phyloP scores from a whole-genome alignment of 2,113 vertebrate species.

The Lasiurus cinereus region DNA sequence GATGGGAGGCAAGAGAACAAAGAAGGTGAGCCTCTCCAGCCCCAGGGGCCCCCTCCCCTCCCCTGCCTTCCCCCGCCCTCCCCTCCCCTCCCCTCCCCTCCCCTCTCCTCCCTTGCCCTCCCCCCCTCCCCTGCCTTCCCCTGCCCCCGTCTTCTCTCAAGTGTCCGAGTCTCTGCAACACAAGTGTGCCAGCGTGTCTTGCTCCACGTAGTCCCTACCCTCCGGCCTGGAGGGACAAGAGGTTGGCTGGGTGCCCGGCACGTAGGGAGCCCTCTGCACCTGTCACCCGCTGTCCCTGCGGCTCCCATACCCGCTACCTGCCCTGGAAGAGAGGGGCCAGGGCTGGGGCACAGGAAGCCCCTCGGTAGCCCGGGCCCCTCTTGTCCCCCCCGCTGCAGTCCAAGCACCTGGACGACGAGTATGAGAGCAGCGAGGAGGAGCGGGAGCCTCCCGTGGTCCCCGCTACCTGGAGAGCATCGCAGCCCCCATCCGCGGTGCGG shows the following conservation, averaged over 20 bases:
- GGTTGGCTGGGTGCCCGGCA: conserved; percentile 53
- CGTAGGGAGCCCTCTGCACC: neutral
- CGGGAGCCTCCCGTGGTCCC: conserved; percentile 58
- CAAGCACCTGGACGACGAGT: conserved; percentile 72
- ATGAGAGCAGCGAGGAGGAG: conserved; percentile 71
- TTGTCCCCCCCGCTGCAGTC: conserved; percentile 42
- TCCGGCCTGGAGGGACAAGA: conserved; percentile 38
- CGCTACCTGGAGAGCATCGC: conserved; percentile 48
- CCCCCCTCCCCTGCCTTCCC: too few species aligned
- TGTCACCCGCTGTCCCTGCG: neutral
- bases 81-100: too few species aligned
- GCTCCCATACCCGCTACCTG: neutral
- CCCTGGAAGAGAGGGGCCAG: neutral
- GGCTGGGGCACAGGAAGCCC: neutral
- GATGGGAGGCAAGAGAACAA: conserved; percentile 76
- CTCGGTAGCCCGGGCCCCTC: conserved; percentile 13
- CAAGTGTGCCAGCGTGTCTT: neutral
- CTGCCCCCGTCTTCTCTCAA: neutral
- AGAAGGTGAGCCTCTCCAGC: conserved; percentile 57
- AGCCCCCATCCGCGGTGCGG: neutral
- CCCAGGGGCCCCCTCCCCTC: neutral
- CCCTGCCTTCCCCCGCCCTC: fast-evolving
- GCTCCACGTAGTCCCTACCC: neutral
- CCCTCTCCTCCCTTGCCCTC: too few species aligned
- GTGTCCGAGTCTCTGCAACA: neutral